These are phyloP conservation scores for Porphyrio hochstetteri DNA, from an alignment of 2,113 vertebrate genomes.

Conservation along the genomic window DNA sequence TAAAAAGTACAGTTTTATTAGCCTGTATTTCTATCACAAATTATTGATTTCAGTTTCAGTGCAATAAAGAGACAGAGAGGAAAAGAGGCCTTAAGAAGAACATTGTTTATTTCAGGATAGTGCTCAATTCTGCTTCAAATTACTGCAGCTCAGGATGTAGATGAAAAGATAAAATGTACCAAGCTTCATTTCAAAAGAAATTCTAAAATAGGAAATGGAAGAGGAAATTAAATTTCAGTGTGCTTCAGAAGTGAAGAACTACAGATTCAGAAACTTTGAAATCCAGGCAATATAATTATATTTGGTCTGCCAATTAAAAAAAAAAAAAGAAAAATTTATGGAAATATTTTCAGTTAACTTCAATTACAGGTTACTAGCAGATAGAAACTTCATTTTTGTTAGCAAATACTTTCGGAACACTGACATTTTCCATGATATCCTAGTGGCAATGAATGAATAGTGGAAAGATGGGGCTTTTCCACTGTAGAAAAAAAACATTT, in stretches of 20 bases:
- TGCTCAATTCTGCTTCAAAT: background rate
- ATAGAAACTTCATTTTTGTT: background rate
- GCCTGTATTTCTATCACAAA: background rate
- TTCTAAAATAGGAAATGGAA: constrained; percentile 9
- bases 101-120: background rate
- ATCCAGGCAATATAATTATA: background rate
- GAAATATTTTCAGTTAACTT: background rate
- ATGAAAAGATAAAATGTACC: constrained; percentile 12
- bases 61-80: background rate
- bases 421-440: background rate
- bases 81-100: background rate
- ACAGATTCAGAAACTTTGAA: background rate
- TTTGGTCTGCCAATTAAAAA: background rate
- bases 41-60: background rate
- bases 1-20: background rate
- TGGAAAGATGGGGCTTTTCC: background rate
- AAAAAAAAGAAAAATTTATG: too few species aligned
- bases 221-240: constrained; percentile 26
- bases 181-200: constrained; percentile 25
- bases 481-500: background rate
- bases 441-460: background rate
- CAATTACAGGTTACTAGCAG: background rate
- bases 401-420: background rate
- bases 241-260: background rate
- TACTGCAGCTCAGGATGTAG: background rate